A percentile compares a stretch with the other conserved stretches of the same genome.
Conservation (phyloP, 2,888 invertebrate species). For the Lasioglossum calceatum region DNA sequence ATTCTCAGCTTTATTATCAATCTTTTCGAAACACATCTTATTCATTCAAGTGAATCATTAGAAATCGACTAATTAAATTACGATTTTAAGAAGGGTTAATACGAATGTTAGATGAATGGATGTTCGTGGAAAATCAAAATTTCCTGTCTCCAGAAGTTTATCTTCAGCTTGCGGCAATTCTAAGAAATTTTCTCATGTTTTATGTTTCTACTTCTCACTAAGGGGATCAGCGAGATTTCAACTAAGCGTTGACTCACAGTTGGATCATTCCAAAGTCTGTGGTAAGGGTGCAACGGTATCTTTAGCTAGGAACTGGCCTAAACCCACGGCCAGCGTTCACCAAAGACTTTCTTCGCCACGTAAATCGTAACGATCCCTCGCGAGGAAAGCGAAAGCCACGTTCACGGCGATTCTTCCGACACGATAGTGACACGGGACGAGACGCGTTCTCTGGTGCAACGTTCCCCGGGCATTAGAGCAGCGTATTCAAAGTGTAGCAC, state of each 20-base stretch:
- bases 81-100: too few relatives aligned
- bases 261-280: background rate
- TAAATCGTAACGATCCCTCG: background rate
- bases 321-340: background rate
- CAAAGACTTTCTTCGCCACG: background rate
- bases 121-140: too few relatives aligned
- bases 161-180: background rate
- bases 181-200: background rate
- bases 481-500: constrained; percentile 58
- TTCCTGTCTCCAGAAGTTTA: too few relatives aligned
- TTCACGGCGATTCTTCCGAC: background rate
- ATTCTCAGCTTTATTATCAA: too few relatives aligned
- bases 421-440: background rate
- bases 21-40: too few relatives aligned
- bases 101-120: too few relatives aligned
- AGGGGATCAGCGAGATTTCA: too few relatives aligned
- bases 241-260: background rate
- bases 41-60: too few relatives aligned
- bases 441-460: background rate
- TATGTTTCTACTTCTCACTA: too few relatives aligned
- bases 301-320: background rate
- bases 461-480: constrained; percentile 36
- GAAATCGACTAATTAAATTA: too few relatives aligned
- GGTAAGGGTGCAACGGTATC: background rate
- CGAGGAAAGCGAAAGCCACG: background rate